Base-by-base conservation (phyloP, 2,888 invertebrate genomes). In the Nesidiocoris tenuis region DNA sequence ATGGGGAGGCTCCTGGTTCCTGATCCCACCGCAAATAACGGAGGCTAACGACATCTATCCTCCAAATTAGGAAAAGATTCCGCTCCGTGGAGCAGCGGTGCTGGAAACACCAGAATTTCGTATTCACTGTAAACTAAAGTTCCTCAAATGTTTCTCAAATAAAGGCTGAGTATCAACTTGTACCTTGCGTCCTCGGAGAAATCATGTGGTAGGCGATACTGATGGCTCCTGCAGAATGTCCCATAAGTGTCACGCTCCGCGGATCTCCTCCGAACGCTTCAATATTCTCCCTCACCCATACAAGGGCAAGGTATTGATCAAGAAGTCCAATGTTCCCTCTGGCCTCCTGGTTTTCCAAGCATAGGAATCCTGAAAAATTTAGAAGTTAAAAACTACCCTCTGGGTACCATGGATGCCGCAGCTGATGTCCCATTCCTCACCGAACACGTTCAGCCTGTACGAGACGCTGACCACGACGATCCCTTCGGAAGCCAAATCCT, bases 261-360 rank as follows among this genome's bases (percentile, higher is more conserved):
- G 90, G 88, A 83, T 95, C 91, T 2, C 95, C 95, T 22, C 93
- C 92, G 82, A 96, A 95, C 63, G 88, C 86, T 61, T 86, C 86
- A 70, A 94, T 92, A 82, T 95, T 91, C 80, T 91, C 89, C 77
- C 89, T 87, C 1, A 92, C 86, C 93, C 93, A 92, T 61, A 89
- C 82, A 75, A 96, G 84, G 0, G 92, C 94, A 83, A 94, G 84
- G 81, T 91, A 89, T 82, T 96, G 94, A 83, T 96, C 96, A 80
- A 92, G 88, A 68, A 96, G 84, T 0, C 95, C 95, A 77, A 93
- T 88, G 83, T 96, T 96, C 0, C 96, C 95, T 0, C 92, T 88
- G 1, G 89, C 88, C 79, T 86, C 85, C 82, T 82, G 78, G 71
- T 82, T 81, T 79, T 82, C 82, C 71, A 81, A 70, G 67, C 80